Percentiles rank a stretch among this genome's conserved stretches.
Evolutionary conservation across 2,113 vertebrate species (phyloP).

Genomic region (Saguinus imperator): DNA sequence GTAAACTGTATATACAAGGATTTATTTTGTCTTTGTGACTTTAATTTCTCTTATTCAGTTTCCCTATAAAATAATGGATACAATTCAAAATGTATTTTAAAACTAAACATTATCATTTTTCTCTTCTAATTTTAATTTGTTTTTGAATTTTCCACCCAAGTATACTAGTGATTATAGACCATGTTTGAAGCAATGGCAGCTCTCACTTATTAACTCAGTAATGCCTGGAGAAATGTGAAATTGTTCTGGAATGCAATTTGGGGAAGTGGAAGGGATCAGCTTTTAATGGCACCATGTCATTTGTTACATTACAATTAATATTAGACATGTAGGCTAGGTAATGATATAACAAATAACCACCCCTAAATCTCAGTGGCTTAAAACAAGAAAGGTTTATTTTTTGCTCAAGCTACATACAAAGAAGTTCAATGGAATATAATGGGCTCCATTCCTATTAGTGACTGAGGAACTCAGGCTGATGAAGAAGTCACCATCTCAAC

Average conservation of each 20-base stretch:
- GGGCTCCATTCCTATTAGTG: neutral
- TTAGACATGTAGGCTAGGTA: neutral
- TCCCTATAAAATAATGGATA: slow-evolving; percentile 8
- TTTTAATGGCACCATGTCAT: neutral
- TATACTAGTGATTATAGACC: neutral
- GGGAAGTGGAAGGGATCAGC: neutral
- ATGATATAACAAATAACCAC: neutral
- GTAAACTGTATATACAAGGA: neutral
- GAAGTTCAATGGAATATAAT: neutral
- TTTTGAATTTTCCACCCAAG: neutral
- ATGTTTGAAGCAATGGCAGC: neutral
- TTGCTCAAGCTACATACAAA: neutral
- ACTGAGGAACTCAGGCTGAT: neutral
- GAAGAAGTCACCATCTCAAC: neutral
- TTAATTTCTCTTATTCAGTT: slow-evolving; percentile 33
- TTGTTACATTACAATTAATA: neutral
- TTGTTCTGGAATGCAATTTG: neutral
- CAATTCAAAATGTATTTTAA: slow-evolving; percentile 51
- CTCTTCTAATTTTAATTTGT: slow-evolving; percentile 27
- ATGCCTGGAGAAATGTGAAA: neutral
- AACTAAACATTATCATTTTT: neutral
- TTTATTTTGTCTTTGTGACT: slow-evolving; percentile 39
- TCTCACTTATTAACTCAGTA: neutral
- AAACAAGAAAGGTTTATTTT: neutral
- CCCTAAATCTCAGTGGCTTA: neutral